Evolutionary conservation across 2,113 vertebrate genomes (phyloP), one percentile per base, ranked within the genome.

Genomic region (Clarias magur): DNA sequence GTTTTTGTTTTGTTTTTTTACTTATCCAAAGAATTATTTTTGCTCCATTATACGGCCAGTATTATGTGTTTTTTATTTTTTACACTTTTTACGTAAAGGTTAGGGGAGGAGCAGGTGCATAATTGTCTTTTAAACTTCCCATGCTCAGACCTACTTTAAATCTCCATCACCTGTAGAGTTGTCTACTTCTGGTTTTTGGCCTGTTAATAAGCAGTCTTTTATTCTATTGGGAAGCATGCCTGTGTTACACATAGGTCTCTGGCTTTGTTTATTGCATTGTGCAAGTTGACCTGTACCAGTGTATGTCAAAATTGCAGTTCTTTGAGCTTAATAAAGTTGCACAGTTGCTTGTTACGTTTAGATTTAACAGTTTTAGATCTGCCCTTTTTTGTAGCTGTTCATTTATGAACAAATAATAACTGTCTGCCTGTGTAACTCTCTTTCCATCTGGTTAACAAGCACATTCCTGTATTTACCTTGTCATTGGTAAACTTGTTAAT

Each of bases 1-100:
- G 93, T 79, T 78, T 15, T 16, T 27, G 38, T 60, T 16, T 63
- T 94, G 82, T 60, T 72, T 93, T 93, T 95, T 95, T 95, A 94
- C 93, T 93, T 94, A 95, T 96, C 95, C 95, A 97, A 97, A 97
- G 95, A 96, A 92, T 94, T 94, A 89, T 92, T 91, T 89, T 93
- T 91, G 93, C 93, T 93, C 90, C 81, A 80, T 91, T 91, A 80
- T 76, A 89, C 89, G 85, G 89, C 87, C 90, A 87, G 88, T 90
- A 91, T 91, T 88, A 85, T 84, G 72, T 76, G 78, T 82, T 90
- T 85, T 48, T 48, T 48, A 8, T 48, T 48, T 48, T 48, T 90
- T 62, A 86, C 89, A 88, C 89, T 87, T 86, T 90, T 88, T 88
- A 86, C 70, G 62, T 86, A 85, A 82, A 57, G 42, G 53, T 85